These are phyloP conservation scores for Notechis scutatus DNA, from an alignment of 2,113 vertebrate genomes.

Conservation along the genomic window DNA sequence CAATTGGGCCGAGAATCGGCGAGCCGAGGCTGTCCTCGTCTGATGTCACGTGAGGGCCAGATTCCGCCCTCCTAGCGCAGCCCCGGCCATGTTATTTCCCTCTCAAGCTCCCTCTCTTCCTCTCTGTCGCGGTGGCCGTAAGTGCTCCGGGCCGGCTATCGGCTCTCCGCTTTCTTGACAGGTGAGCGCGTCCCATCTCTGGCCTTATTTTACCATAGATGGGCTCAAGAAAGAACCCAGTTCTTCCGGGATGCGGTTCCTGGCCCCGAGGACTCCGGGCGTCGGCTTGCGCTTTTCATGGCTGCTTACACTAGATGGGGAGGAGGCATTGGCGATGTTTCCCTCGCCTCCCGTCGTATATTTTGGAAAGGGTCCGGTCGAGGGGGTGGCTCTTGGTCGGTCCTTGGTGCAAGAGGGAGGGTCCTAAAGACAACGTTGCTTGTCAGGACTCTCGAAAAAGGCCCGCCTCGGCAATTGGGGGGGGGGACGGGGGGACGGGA, in stretches of 20 bases:
- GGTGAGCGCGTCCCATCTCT: neutral
- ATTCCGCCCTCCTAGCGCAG: neutral
- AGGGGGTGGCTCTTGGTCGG: neutral
- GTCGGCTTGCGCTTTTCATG: neutral
- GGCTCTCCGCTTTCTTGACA: neutral
- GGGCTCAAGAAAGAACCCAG: neutral
- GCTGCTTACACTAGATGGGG: neutral
- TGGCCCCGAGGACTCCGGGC: no score
- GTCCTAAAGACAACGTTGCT: neutral
- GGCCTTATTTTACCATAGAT: no score
- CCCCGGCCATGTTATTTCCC: neutral
- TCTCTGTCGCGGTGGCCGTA: neutral
- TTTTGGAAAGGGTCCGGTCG: neutral
- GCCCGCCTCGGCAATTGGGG: no score
- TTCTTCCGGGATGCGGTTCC: neutral
- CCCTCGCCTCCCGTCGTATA: no score
- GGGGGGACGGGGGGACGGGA: neutral
- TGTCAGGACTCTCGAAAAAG: neutral
- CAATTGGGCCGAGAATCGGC: no score
- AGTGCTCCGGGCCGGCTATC: accelerated
- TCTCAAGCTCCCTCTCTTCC: neutral
- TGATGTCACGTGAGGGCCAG: neutral
- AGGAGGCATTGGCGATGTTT: neutral
- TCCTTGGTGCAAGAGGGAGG: neutral
- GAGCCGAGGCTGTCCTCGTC: neutral